Conservation (phyloP, 2,888 invertebrate genomes). For the Sipha maydis region DNA sequence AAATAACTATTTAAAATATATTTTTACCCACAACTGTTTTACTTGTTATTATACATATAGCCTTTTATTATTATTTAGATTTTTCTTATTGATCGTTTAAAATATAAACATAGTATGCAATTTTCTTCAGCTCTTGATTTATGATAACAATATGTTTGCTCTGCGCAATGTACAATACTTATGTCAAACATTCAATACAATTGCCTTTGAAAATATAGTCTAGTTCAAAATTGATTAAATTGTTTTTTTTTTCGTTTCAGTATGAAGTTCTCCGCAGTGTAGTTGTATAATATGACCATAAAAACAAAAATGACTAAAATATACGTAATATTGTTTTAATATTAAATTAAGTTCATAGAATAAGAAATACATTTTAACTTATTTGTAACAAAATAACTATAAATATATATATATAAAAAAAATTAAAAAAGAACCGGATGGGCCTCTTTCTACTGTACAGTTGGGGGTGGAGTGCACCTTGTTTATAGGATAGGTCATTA, state of each 20-base stretch:
- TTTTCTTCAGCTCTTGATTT: slow-evolving; percentile 3
- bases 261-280: not conserved
- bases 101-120: not conserved
- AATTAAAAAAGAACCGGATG: too few species aligned
- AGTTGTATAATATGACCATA: too few species aligned
- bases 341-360: too few species aligned
- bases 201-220: slow-evolving; percentile 3
- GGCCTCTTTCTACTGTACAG: too few species aligned
- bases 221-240: not conserved
- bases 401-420: too few species aligned
- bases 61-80: not conserved
- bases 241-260: not conserved
- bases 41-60: not conserved
- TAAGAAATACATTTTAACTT: too few species aligned
- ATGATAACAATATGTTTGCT: not conserved
- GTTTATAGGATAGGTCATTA: too few species aligned
- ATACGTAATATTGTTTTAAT: too few species aligned
- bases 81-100: slow-evolving; percentile 11
- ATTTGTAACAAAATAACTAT: too few species aligned
- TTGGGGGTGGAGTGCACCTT: too few species aligned
- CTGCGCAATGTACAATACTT: not conserved
- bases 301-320: too few species aligned
- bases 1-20: not conserved
- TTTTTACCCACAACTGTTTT: not conserved
- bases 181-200: not conserved